A percentile compares a stretch with the other conserved stretches of the same genome.
These are phyloP conservation scores for Anthonomus grandis DNA, from an alignment of 1,140 invertebrate genomes.

Conservation along the genomic window DNA sequence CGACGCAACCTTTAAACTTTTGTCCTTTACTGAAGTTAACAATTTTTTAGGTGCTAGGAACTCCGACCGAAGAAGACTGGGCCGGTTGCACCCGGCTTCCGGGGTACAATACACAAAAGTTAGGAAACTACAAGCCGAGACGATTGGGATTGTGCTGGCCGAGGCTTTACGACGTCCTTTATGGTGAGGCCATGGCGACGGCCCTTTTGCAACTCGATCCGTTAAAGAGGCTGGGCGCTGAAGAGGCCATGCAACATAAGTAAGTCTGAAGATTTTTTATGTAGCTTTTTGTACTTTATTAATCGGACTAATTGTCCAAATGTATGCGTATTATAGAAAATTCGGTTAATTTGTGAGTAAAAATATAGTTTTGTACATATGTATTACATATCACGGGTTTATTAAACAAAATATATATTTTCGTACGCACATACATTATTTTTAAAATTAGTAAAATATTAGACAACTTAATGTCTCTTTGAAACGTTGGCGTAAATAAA, in stretches of 20 bases:
- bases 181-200: slow-evolving; percentile 84
- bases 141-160: slow-evolving; percentile 84
- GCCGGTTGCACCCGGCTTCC: slow-evolving; percentile 80
- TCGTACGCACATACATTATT: no score
- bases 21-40: background rate
- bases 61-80: slow-evolving; percentile 89
- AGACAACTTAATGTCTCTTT: no score
- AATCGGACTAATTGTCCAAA: no score
- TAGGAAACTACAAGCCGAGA: slow-evolving; percentile 71
- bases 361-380: no score
- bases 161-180: slow-evolving; percentile 78
- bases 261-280: slow-evolving; percentile 1
- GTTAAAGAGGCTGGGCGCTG: slow-evolving; percentile 78
- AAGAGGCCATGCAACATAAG: slow-evolving; percentile 80
- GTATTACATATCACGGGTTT: no score
- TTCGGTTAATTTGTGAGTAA: no score
- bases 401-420: no score
- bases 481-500: no score
- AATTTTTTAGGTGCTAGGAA: slow-evolving; percentile 71
- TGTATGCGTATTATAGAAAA: no score
- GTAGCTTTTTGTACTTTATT: background rate
- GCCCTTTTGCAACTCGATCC: slow-evolving; percentile 87
- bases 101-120: slow-evolving; percentile 80
- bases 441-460: no score
- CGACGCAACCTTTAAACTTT: background rate